A percentile compares a stretch with the other conserved stretches of the same genome.
phyloP scores from a whole-genome alignment of 2,797 vertebrate genomes.

The Ctenopoma kingsleyae region DNA sequence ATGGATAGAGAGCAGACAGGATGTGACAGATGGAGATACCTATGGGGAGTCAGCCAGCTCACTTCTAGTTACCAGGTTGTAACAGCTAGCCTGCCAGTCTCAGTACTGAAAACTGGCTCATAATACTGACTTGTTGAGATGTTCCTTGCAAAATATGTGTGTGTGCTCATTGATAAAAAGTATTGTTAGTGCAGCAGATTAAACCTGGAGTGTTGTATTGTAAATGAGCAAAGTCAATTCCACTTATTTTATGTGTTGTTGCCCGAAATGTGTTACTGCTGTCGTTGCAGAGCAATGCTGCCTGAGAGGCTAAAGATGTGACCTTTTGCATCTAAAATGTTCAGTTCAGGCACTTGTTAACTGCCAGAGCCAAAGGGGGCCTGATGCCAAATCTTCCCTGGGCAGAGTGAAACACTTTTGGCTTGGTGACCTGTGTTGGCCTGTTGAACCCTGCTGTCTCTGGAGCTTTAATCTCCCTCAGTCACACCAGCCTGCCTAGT shows the following conservation, averaged over 20 bases:
- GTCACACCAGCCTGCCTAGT: constrained; percentile 22
- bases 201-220: not conserved
- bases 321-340: constrained; percentile 33
- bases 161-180: constrained; percentile 4
- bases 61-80: constrained; percentile 45
- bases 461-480: constrained; percentile 46
- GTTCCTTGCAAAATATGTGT: constrained; percentile 7
- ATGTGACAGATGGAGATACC: constrained; percentile 76
- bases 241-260: not conserved
- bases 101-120: constrained; percentile 7
- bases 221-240: not conserved
- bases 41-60: constrained; percentile 63
- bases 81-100: constrained; percentile 23
- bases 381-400: constrained; percentile 44
- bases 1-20: constrained; percentile 62
- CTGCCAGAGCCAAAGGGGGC: constrained; percentile 23
- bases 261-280: not conserved
- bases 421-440: constrained; percentile 53
- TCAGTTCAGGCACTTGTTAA: constrained; percentile 10
- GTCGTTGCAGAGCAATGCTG: constrained; percentile 9
- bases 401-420: constrained; percentile 34
- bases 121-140: constrained; percentile 57
- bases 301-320: constrained; percentile 33
- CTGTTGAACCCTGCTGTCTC: constrained; percentile 49
- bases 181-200: too few species aligned